Percentiles rank a stretch among this genome's conserved stretches.
Conservation (phyloP, 2,113 vertebrate genomes). For the Lichenostomus cassidix region DNA sequence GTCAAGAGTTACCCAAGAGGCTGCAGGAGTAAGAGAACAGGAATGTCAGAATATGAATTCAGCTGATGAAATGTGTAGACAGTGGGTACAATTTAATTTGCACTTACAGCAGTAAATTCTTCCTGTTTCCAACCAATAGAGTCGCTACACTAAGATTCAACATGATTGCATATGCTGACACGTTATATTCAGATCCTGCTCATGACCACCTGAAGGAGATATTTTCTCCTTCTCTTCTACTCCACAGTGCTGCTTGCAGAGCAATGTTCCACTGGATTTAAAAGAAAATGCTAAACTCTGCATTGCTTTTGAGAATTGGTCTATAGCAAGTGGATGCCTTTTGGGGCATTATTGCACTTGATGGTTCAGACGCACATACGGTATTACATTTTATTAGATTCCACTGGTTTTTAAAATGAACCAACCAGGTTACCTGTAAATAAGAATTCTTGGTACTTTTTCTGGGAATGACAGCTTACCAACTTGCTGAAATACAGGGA, state of each 20-base stretch:
- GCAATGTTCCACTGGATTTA: not conserved
- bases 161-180: not conserved
- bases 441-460: not conserved
- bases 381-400: not conserved
- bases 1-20: not conserved
- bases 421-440: not conserved
- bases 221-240: not conserved
- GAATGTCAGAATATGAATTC: not conserved
- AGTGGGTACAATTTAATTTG: not conserved
- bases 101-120: not conserved
- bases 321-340: not conserved
- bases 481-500: not conserved
- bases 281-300: not conserved
- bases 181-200: not conserved
- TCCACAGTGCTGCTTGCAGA: not conserved
- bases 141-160: not conserved
- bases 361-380: not conserved
- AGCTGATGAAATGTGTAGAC: not conserved
- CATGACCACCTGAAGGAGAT: not conserved
- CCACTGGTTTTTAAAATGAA: not conserved
- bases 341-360: not conserved
- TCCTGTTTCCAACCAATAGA: not conserved
- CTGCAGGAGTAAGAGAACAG: not conserved
- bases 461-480: not conserved
- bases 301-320: not conserved